Conservation (phyloP, 2,113 vertebrate species). For the Ophthalmotilapia sp. region DNA sequence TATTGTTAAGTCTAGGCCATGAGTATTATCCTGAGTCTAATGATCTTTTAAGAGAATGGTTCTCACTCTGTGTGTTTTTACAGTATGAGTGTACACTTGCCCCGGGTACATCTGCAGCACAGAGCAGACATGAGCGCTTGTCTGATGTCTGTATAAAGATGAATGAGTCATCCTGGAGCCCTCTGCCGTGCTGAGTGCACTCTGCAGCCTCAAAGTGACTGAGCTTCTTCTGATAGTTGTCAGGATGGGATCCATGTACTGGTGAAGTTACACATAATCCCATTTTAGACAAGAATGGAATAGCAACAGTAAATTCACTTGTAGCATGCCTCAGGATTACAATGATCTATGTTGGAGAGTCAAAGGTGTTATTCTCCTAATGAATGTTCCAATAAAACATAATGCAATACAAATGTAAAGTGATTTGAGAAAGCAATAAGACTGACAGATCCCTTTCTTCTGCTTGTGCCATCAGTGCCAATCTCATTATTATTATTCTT, state of each 20-base stretch:
- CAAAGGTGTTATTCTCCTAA: not conserved
- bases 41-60: not conserved
- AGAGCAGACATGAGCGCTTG: not conserved
- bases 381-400: not conserved
- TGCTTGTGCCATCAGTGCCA: not conserved
- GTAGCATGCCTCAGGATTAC: not conserved
- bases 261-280: not conserved
- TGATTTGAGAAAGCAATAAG: not conserved
- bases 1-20: not conserved
- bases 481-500: not conserved
- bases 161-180: conserved; percentile 39
- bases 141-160: conserved; percentile 5
- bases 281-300: not conserved
- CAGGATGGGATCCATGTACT: not conserved
- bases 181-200: conserved; percentile 7
- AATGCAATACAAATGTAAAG: not conserved
- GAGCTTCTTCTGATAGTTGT: not conserved
- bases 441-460: not conserved
- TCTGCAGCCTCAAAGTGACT: not conserved
- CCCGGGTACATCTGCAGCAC: not conserved
- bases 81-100: conserved; percentile 2
- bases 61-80: not conserved
- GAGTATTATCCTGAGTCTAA: not conserved
- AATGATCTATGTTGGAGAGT: not conserved
- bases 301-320: not conserved